Conservation (phyloP, 2,888 invertebrate species). For the Dioctria linearis region DNA sequence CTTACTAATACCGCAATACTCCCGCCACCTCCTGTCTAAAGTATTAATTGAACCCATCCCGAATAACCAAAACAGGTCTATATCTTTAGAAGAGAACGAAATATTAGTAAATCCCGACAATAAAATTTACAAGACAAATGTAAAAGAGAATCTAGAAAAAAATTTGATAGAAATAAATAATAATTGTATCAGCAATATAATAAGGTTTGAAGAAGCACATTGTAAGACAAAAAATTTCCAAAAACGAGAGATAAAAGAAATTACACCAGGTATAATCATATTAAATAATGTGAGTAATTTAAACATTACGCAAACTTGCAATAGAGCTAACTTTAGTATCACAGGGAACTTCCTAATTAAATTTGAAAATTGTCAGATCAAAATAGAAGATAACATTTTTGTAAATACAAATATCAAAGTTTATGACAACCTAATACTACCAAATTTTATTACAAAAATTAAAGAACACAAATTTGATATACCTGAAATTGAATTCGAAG, state of each 20-base stretch:
- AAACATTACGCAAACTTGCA: constrained; percentile 3
- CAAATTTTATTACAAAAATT: neutral
- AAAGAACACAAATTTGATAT: constrained; percentile 1
- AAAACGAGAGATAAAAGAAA: neutral
- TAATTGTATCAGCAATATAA: too few relatives aligned
- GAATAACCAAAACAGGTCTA: too few relatives aligned
- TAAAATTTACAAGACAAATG: too few relatives aligned
- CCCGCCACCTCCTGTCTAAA: constrained; percentile 1
- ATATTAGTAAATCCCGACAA: too few relatives aligned
- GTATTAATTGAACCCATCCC: neutral
- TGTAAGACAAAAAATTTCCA: neutral
- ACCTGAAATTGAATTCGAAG: constrained; percentile 9
- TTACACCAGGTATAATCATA: neutral
- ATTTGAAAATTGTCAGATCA: neutral
- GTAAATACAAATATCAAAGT: constrained; percentile 13
- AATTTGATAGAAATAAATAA: too few relatives aligned
- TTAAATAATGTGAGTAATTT: constrained; percentile 2
- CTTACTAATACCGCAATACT: constrained; percentile 12
- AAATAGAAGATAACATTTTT: constrained; percentile 6
- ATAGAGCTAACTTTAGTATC: neutral
- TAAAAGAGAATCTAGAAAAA: too few relatives aligned
- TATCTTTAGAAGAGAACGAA: too few relatives aligned
- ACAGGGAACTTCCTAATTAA: neutral
- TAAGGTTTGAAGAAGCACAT: neutral
- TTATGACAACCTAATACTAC: constrained; percentile 3